phyloP scores from a whole-genome alignment of 2,888 invertebrate species.

The Nomada fucata region DNA sequence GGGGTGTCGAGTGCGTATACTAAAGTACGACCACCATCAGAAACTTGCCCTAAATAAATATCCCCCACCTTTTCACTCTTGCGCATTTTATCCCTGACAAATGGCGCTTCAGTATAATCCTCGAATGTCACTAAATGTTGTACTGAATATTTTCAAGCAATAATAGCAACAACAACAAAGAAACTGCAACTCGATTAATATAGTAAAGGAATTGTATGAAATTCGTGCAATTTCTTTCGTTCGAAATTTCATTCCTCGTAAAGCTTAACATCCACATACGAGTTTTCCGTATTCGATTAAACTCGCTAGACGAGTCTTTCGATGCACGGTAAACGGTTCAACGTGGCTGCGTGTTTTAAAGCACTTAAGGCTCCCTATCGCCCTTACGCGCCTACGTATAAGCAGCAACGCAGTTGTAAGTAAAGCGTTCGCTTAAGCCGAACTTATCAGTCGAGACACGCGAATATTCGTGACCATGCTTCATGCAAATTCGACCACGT shows the following conservation, averaged over 20 bases:
- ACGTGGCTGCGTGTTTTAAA: conserved; percentile 18
- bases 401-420: conserved; percentile 55
- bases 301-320: too few relatives aligned
- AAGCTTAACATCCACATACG: too few relatives aligned
- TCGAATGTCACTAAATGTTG: background rate
- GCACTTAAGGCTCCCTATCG: background rate
- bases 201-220: too few relatives aligned
- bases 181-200: too few relatives aligned
- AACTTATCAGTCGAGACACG: conserved; percentile 78
- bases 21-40: conserved; percentile 37
- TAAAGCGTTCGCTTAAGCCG: conserved; percentile 66
- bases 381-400: conserved; percentile 13
- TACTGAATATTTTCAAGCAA: too few relatives aligned
- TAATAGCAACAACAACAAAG: too few relatives aligned
- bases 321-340: too few relatives aligned
- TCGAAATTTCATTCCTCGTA: too few relatives aligned
- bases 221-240: too few relatives aligned
- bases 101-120: conserved; percentile 17
- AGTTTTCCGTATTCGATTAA: too few relatives aligned
- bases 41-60: conserved; percentile 78
- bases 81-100: conserved; percentile 61
- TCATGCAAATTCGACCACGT: conserved; percentile 73
- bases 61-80: conserved; percentile 66
- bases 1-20: conserved; percentile 64
- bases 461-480: conserved; percentile 67